Evolutionary conservation across 2,113 vertebrate genomes (phyloP).

Genomic region (Podilymbus podiceps): DNA sequence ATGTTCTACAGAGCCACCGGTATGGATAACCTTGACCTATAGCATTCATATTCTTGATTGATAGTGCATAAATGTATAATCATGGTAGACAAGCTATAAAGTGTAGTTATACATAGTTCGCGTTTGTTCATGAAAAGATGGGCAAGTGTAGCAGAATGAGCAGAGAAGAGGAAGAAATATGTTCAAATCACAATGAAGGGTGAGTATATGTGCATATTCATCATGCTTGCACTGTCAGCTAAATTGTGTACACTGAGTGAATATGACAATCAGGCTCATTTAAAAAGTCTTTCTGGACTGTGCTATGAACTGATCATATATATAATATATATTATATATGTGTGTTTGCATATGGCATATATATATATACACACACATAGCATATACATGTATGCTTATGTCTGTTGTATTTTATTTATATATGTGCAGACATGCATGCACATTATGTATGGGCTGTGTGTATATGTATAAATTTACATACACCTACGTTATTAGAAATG

Average conservation of each 20-base stretch:
- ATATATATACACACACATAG: conserved; percentile 64
- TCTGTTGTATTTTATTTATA: conserved; percentile 76
- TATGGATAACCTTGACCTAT: conserved; percentile 30
- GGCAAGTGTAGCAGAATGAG: conserved; percentile 12
- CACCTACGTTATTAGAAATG: conserved; percentile 60
- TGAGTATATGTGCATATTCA: conserved; percentile 49
- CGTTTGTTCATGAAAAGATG: neutral
- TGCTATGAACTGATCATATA: conserved; percentile 62
- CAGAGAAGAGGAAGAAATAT: conserved; percentile 21
- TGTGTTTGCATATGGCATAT: conserved; percentile 67
- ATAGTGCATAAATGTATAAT: conserved; percentile 47
- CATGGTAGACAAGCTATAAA: conserved; percentile 54
- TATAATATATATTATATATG: conserved; percentile 59
- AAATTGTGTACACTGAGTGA: conserved; percentile 40
- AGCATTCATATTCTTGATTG: conserved; percentile 43
- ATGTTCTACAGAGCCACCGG: conserved; percentile 35
- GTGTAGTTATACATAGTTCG: conserved; percentile 23
- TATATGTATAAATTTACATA: conserved; percentile 77
- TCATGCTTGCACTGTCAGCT: conserved; percentile 58
- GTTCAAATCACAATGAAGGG: neutral
- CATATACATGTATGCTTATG: conserved; percentile 72
- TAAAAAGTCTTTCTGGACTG: conserved; percentile 57
- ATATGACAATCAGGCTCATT: conserved; percentile 68
- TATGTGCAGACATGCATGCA: conserved; percentile 72
- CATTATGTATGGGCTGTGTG: conserved; percentile 69